phyloP scores from a whole-genome alignment of 2,797 vertebrate species.

The Darevskia mixta region DNA sequence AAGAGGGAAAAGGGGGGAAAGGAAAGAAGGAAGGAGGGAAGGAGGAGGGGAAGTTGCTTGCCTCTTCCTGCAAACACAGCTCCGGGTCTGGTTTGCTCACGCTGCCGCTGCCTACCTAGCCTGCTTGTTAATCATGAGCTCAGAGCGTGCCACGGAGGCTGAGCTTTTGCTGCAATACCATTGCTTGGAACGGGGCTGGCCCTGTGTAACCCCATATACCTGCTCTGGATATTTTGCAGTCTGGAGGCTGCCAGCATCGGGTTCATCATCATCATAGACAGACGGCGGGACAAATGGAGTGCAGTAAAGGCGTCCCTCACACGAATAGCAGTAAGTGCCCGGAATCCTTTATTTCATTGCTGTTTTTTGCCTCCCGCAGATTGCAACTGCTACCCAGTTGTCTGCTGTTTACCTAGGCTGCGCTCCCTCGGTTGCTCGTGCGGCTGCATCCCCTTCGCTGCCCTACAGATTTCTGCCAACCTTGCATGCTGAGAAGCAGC shows the following conservation, averaged over 20 bases:
- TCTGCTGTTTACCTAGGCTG: neutral
- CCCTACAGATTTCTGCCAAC: slow-evolving; percentile 2
- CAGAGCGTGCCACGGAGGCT: neutral
- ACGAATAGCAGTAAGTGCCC: slow-evolving; percentile 89
- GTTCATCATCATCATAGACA: slow-evolving; percentile 94
- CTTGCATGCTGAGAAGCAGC: slow-evolving; percentile 20
- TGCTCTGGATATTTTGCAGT: slow-evolving; percentile 79
- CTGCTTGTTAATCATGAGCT: slow-evolving; percentile 44
- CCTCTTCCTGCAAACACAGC: neutral
- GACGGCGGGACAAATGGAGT: slow-evolving; percentile 96
- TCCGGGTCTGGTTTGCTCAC: slow-evolving; percentile 41
- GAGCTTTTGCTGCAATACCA: slow-evolving; percentile 38
- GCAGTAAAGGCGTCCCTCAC: slow-evolving; percentile 92
- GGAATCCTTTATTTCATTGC: slow-evolving; percentile 19
- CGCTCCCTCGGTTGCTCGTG: neutral
- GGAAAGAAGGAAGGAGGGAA: no score
- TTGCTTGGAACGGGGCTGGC: neutral
- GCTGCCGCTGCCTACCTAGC: neutral
- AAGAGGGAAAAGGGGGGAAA: neutral
- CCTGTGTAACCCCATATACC: slow-evolving; percentile 52
- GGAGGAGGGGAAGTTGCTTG: slow-evolving; percentile 10
- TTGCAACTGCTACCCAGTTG: neutral
- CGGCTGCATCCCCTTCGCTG: slow-evolving; percentile 16
- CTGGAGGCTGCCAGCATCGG: slow-evolving; percentile 95
- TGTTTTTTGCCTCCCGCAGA: slow-evolving; percentile 1